These are phyloP conservation scores for Sitta europaea DNA, from an alignment of 2,113 vertebrate species.

Conservation along the genomic window DNA sequence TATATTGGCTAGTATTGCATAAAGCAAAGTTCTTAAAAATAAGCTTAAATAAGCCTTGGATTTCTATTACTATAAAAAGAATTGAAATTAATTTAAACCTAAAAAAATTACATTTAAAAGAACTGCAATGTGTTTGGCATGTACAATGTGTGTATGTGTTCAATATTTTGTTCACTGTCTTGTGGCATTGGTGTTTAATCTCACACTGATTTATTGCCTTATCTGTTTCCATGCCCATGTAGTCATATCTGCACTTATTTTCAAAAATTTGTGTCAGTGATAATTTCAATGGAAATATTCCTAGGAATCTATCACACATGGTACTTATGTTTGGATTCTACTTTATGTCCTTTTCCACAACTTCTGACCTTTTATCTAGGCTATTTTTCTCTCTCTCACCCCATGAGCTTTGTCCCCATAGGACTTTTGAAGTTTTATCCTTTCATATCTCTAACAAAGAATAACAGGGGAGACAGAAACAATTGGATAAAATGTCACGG, in stretches of 20 bases:
- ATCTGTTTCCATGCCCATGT: not conserved
- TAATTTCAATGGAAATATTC: not conserved
- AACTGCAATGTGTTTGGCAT: not conserved
- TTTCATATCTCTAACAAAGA: slow-evolving; percentile 26
- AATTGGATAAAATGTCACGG: slow-evolving; percentile 34
- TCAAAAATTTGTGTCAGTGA: not conserved
- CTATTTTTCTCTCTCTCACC: not conserved
- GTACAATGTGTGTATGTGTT: not conserved
- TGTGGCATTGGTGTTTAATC: not conserved
- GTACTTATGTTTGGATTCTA: not conserved
- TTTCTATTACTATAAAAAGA: not conserved
- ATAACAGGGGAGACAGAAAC: slow-evolving; percentile 31
- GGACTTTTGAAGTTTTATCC: slow-evolving; percentile 36
- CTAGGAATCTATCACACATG: not conserved
- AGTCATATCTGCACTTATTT: not conserved
- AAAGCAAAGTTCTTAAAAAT: not conserved
- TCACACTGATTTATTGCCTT: not conserved
- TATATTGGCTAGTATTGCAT: not conserved
- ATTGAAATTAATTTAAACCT: not conserved
- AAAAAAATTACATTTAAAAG: not conserved
- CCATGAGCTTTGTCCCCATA: slow-evolving; percentile 16
- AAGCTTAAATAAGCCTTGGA: not conserved
- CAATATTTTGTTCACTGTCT: not conserved
- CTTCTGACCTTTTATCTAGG: slow-evolving; percentile 21
- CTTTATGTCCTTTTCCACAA: slow-evolving; percentile 19